Conservation (phyloP, 2,888 invertebrate genomes). For the Drosophila paucipuncta region DNA sequence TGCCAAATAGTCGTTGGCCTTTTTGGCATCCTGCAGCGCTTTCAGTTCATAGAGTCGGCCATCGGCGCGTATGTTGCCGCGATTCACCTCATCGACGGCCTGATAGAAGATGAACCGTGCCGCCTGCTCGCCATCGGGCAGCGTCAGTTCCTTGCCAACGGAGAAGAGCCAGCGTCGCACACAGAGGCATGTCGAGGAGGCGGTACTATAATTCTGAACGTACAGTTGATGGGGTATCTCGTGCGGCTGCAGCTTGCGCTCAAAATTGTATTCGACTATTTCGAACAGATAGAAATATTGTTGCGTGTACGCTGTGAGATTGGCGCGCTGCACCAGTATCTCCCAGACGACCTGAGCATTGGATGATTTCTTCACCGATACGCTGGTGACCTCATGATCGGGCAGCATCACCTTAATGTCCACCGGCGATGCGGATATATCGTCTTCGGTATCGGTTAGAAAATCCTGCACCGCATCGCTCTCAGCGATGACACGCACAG, state of each 20-base stretch:
- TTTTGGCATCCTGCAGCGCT: constrained; percentile 95
- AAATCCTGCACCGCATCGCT: constrained; percentile 99
- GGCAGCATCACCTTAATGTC: constrained; percentile 94
- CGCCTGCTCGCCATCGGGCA: constrained; percentile 90
- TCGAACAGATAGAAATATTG: constrained; percentile 98
- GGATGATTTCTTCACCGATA: constrained; percentile 94
- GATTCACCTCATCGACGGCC: constrained; percentile 97
- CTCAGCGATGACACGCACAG: constrained; percentile 98
- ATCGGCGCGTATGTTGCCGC: constrained; percentile 95
- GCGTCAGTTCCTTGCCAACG: constrained; percentile 88
- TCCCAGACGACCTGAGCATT: constrained; percentile 96
- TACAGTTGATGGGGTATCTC: constrained; percentile 99
- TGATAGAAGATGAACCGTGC: constrained; percentile 96
- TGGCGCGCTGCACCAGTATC: constrained; percentile 93
- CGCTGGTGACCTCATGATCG: constrained; percentile 94
- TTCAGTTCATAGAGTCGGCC: constrained; percentile 98
- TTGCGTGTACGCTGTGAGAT: constrained; percentile 91
- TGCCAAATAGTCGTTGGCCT: constrained; percentile 94
- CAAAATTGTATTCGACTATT: constrained; percentile 98
- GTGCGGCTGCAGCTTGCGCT: constrained; percentile 95
- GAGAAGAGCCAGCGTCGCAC: constrained; percentile 95
- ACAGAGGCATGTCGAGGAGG: constrained; percentile 96
- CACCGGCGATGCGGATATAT: constrained; percentile 90
- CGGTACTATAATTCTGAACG: constrained; percentile 99
- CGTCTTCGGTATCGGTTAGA: constrained; percentile 96